Percentiles rank a stretch among this genome's conserved stretches.
phyloP scores from a whole-genome alignment of 1,140 invertebrate genomes.

The Neodiprion virginianus region DNA sequence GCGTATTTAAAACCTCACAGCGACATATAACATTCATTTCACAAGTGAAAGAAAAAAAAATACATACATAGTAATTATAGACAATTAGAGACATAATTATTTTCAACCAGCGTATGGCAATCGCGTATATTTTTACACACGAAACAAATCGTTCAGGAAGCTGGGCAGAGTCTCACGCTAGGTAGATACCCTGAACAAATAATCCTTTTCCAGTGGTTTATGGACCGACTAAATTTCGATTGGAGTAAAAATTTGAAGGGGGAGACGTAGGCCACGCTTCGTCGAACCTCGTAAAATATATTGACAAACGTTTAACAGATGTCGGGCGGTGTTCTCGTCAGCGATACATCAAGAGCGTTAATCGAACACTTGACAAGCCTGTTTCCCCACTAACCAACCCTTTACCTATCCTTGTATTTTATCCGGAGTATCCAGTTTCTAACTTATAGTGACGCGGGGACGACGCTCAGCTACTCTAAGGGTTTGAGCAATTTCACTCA shows the following conservation, averaged over 20 bases:
- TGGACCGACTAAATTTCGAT: neutral
- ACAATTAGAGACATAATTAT: too few relatives aligned
- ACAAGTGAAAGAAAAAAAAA: too few relatives aligned
- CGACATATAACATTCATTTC: too few relatives aligned
- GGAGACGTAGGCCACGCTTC: neutral
- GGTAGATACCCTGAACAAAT: too few relatives aligned
- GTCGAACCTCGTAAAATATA: neutral
- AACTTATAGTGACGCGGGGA: neutral
- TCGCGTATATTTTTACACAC: too few relatives aligned
- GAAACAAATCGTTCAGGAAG: too few relatives aligned
- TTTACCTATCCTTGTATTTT: neutral
- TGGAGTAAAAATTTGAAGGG: neutral
- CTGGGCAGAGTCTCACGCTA: too few relatives aligned
- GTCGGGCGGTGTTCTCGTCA: neutral
- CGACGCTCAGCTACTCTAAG: neutral
- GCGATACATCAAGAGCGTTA: neutral
- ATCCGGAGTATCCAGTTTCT: neutral
- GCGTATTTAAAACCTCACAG: too few relatives aligned
- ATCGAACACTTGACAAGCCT: conserved; percentile 4
- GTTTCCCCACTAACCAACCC: neutral
- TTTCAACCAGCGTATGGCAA: too few relatives aligned
- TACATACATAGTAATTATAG: too few relatives aligned
- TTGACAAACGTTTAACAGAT: neutral
- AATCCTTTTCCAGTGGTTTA: too few relatives aligned
- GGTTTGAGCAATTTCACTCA: conserved; percentile 3